Evolutionary conservation across 2,797 vertebrate species (phyloP).

Genomic region (Enteromius mattozi): DNA sequence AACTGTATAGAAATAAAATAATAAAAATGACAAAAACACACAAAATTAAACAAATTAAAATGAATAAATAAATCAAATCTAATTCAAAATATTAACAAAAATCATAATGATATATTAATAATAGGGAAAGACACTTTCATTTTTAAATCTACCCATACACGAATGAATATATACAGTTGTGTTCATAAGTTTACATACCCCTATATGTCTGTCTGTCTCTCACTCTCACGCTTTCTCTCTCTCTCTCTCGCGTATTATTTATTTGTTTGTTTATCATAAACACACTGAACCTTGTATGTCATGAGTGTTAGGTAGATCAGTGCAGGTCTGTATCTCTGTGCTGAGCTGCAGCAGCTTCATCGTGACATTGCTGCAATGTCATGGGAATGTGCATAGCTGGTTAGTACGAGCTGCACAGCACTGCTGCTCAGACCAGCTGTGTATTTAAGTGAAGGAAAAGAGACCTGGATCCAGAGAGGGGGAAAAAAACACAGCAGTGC

Average conservation of each 20-base stretch:
- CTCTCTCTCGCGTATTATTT: too few species aligned
- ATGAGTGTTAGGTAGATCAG: neutral
- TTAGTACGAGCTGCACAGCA: conserved; percentile 8
- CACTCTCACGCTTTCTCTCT: too few species aligned
- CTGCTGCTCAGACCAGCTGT: conserved; percentile 33
- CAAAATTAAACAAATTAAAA: neutral
- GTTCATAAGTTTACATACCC: too few species aligned
- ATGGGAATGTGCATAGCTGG: conserved; percentile 37
- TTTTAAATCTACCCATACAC: too few species aligned
- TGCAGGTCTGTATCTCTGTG: neutral
- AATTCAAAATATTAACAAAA: neutral
- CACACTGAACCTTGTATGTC: neutral
- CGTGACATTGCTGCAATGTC: conserved; percentile 53
- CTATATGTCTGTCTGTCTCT: too few species aligned
- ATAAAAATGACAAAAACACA: neutral
- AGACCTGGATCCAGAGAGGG: conserved; percentile 26
- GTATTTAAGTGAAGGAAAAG: conserved; percentile 15
- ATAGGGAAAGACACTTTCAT: too few species aligned
- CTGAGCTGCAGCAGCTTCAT: conserved; percentile 27
- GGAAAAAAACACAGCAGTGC: conserved; percentile 25
- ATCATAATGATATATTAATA: neutral
- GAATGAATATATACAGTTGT: too few species aligned
- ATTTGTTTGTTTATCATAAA: neutral
- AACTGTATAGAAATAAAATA: neutral
- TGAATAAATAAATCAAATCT: neutral